Base-by-base conservation (phyloP, 2,888 invertebrate species). In the Spialia ferax region DNA sequence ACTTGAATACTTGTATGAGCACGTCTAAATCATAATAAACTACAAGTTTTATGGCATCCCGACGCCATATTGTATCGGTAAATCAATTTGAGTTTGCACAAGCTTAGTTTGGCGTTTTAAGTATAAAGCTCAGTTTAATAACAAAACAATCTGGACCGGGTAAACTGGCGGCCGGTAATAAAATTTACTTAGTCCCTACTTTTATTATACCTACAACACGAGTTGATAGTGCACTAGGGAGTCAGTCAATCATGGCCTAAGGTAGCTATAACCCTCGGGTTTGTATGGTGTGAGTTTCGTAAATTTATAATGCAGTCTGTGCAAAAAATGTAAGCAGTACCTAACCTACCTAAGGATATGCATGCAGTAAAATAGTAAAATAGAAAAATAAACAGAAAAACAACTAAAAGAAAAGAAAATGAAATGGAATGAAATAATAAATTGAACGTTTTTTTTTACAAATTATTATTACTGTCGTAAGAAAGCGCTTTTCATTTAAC, bases 41-140 rank as follows among this genome's bases (percentile, higher is more conserved):
- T 52, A 50, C 26, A 65, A 52, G 57, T 65, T 66, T 66, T 66
- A 66, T 20, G 65, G 18, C 60, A 18, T 15, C 22, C 59, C 65
- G 52, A 54, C 65, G 65, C 52, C 60, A 66, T 66, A 54, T 48
- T 60, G 60, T 66, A 60, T 60, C 54, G 54, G 60, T 66, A 66
- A 66, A 66, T 66, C 66, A 60, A 60, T 60, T 66, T 66, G 29
- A 66, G 60, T 66, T 60, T 66, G 45, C 66, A 59, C 66, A 67
- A 67, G 62, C 67, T 65, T 60, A 62, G 61, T 56, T 67, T 56
- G 62, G 62, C 67, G 57, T 68, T 62, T 68, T 62, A 68, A 68
- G 68, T 68, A 62, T 67, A 66, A 52, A 62, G 62, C 56, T 68
- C 56, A 62, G 62, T 68, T 68, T 68, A 68, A 62, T 68, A 68